Evolutionary conservation across 2,797 vertebrate genomes (phyloP).

Genomic region (Intellagama lesueurii): DNA sequence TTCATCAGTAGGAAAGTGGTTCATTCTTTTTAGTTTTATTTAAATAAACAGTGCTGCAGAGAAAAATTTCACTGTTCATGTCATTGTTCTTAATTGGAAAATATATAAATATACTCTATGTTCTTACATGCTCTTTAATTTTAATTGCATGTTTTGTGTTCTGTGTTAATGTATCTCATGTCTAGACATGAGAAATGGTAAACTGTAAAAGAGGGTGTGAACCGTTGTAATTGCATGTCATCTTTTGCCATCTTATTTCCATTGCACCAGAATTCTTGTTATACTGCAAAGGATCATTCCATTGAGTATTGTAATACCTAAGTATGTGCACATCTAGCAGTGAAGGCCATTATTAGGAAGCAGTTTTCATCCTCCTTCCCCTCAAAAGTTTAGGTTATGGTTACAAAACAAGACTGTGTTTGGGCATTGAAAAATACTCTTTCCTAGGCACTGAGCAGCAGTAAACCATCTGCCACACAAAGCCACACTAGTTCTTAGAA

Average conservation of each 20-base stretch:
- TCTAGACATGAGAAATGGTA: slow-evolving; percentile 62
- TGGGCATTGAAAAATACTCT: not conserved
- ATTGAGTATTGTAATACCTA: not conserved
- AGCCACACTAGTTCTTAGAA: no score
- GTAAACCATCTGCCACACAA: not conserved
- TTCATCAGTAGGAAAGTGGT: not conserved
- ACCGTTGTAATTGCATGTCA: slow-evolving; percentile 47
- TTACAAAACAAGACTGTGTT: not conserved
- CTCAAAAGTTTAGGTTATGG: not conserved
- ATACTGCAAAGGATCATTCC: slow-evolving; percentile 2
- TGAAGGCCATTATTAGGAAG: not conserved
- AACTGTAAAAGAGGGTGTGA: slow-evolving; percentile 65
- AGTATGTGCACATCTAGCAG: not conserved
- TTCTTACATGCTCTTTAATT: slow-evolving; percentile 25
- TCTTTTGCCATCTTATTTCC: slow-evolving; percentile 43
- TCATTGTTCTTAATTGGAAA: not conserved
- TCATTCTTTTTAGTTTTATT: not conserved
- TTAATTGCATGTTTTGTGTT: slow-evolving; percentile 1
- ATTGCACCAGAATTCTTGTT: slow-evolving; percentile 60
- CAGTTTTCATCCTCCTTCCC: not conserved
- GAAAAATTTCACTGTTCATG: slow-evolving; percentile 4
- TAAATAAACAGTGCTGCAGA: not conserved
- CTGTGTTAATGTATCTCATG: slow-evolving; percentile 40
- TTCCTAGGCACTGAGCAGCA: not conserved
- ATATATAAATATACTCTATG: not conserved